Base-by-base conservation (phyloP, 2,797 vertebrate species). In the Stomatorhinus walkeri region DNA sequence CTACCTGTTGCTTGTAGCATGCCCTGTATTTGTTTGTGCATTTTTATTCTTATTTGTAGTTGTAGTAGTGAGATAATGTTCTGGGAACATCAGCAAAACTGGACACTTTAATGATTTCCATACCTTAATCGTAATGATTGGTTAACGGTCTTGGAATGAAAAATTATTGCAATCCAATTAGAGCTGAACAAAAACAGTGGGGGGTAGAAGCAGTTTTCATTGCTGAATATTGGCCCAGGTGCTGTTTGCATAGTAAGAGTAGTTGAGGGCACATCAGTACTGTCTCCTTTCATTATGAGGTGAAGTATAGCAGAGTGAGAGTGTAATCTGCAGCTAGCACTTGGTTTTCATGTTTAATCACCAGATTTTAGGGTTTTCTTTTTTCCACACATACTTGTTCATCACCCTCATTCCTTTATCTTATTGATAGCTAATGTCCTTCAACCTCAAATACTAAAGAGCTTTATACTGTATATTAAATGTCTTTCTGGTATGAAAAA, bases 141-240 rank as follows among this genome's bases (percentile, higher is more conserved):
- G 64, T 72, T 32, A 72, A 72, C 28, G 16, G 14, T 72, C 64
- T 14, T 72, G 64, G 64, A 72, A 61, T 22, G 22, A 24, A 61
- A 61, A 24, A 10, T 22, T 90, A 92, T 91, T 96, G 94, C 94
- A 93, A 92, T 91, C 92, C 95, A 94, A 93, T 93, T 92, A 95
- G 90, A 91, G 88, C 88, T 91, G 90, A 92, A 76, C 89, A 90
- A 91, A 87, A 90, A 84, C 64, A 83, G 93, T 91, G 36, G 90
- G 90, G 92, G 92, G 90, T 92, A 94, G 93, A 95, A 95, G 14
- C 68, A 72, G 56, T 86, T 64, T 40, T 68, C 28, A 72, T 68
- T 59, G 48, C 59, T 68, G 61, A 43, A 40, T 86, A 61, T 84
- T 89, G 40, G 10, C 59, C 49, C 28, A 32, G 46, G 22, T 49